Evolutionary conservation across 2,113 vertebrate species (phyloP).

Genomic region (Muntiacus muntjak): DNA sequence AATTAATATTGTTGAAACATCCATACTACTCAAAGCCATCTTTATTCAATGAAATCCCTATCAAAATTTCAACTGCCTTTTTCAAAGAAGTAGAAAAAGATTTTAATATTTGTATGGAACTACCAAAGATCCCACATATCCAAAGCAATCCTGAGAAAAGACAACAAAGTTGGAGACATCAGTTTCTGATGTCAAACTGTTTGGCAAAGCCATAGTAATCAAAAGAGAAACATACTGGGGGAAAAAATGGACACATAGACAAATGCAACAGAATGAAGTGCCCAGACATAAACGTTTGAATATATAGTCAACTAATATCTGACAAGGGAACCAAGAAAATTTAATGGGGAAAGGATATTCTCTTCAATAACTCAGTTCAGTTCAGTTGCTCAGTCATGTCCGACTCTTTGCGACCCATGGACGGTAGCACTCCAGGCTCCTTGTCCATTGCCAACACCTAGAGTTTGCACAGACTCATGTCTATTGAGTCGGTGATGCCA

Average conservation of each 20-base stretch:
- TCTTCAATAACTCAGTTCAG: background rate
- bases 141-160: background rate
- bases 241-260: background rate
- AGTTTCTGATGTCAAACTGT: background rate
- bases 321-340: background rate
- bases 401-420: accelerated
- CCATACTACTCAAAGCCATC: background rate
- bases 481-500: background rate
- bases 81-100: background rate
- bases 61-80: background rate
- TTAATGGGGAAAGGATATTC: background rate
- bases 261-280: background rate
- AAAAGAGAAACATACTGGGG: background rate
- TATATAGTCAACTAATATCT: background rate
- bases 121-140: background rate
- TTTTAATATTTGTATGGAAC: background rate
- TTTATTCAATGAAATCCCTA: background rate
- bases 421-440: background rate
- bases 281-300: background rate
- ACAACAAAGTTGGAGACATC: background rate
- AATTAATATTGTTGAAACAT: background rate
- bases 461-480: background rate
- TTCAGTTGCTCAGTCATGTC: background rate
- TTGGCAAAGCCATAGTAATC: background rate
- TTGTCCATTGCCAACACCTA: background rate